Evolutionary conservation across 1,140 invertebrate species (phyloP).

Genomic region (Bombus soroeensis): DNA sequence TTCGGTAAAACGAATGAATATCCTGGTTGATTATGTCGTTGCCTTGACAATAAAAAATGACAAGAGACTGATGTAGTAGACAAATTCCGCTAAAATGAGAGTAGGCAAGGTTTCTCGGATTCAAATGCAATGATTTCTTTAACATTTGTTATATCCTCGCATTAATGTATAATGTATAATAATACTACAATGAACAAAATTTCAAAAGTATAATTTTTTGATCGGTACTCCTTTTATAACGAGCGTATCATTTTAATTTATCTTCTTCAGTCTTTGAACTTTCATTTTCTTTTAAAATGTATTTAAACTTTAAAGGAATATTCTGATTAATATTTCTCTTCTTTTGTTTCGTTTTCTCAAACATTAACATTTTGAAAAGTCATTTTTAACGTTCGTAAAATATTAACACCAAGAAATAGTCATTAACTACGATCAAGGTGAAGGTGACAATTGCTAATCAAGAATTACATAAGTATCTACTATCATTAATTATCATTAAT

Average conservation of each 20-base stretch:
- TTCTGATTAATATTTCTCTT: background rate
- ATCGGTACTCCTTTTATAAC: background rate
- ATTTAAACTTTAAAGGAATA: background rate
- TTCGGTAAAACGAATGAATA: slow-evolving; percentile 34
- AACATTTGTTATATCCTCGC: background rate
- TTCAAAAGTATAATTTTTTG: background rate
- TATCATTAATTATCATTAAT: background rate
- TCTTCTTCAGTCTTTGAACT: background rate
- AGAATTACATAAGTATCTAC: slow-evolving; percentile 15
- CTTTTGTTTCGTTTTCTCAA: too few species aligned
- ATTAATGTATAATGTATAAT: background rate
- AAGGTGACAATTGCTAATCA: background rate
- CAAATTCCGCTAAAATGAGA: background rate
- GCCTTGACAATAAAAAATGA: slow-evolving; percentile 47
- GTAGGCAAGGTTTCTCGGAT: background rate
- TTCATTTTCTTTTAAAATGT: background rate
- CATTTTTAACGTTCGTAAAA: background rate
- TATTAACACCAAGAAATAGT: background rate
- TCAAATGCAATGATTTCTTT: background rate
- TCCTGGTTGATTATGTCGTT: slow-evolving; percentile 31
- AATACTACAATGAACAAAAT: background rate
- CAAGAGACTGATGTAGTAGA: slow-evolving; percentile 14
- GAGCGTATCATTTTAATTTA: background rate
- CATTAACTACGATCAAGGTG: background rate
- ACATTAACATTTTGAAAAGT: background rate